These are phyloP conservation scores for Galerucella nymphaeae DNA, from an alignment of 2,888 invertebrate genomes.

Conservation along the genomic window DNA sequence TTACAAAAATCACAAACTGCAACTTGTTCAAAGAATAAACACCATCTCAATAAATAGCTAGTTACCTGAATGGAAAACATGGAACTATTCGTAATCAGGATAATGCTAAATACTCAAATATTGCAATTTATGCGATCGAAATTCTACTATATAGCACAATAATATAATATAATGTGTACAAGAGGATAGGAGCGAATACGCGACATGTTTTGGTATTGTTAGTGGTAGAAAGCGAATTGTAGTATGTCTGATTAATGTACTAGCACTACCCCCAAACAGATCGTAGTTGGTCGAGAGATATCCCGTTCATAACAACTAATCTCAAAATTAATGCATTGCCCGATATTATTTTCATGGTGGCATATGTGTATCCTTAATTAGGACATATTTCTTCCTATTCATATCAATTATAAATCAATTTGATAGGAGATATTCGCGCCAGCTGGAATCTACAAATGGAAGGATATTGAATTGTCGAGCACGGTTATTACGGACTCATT, in stretches of 20 bases:
- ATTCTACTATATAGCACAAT: constrained; percentile 28
- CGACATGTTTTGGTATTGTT: constrained; percentile 48
- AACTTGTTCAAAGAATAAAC: background rate
- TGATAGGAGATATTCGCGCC: constrained; percentile 27
- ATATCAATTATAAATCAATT: constrained; percentile 36
- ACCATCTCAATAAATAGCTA: background rate
- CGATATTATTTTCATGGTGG: constrained; percentile 43
- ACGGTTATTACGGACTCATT: background rate
- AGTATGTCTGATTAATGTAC: constrained; percentile 49
- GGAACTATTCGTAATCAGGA: constrained; percentile 7
- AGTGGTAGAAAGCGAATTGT: constrained; percentile 47
- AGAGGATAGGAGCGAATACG: constrained; percentile 35
- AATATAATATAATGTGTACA: constrained; percentile 38
- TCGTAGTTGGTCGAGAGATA: constrained; percentile 44
- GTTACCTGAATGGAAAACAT: background rate
- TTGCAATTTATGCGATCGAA: constrained; percentile 22
- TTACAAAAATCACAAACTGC: background rate
- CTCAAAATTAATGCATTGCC: constrained; percentile 47
- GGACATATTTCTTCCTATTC: constrained; percentile 39
- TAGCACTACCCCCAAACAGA: constrained; percentile 44
- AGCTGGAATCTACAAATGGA: background rate
- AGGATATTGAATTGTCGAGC: constrained; percentile 8
- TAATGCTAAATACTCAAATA: constrained; percentile 24
- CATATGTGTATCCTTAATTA: constrained; percentile 43
- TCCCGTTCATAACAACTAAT: constrained; percentile 45